A percentile compares a stretch with the other conserved stretches of the same genome.
Evolutionary conservation across 1,140 invertebrate species (phyloP).

Genomic region (Helicorthomorpha holstii): DNA sequence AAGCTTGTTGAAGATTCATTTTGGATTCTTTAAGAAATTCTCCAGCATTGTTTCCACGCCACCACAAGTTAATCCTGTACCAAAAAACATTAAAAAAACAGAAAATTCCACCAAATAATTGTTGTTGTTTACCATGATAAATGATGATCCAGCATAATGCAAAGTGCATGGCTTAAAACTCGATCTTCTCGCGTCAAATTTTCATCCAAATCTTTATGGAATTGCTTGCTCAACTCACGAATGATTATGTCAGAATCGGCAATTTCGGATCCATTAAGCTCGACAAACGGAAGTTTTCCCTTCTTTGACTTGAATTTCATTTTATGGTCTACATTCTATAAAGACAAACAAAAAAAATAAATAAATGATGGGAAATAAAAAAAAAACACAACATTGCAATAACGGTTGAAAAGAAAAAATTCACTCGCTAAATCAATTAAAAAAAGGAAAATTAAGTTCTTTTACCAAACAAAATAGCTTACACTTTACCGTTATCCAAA

Average conservation of each 20-base stretch:
- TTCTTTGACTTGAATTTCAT: constrained; percentile 84
- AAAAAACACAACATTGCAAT: too few species aligned
- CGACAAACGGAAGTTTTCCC: constrained; percentile 77
- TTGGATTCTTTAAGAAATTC: constrained; percentile 48
- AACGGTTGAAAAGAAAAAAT: too few species aligned
- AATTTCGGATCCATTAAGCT: constrained; percentile 83
- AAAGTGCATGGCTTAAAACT: constrained; percentile 75
- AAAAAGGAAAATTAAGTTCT: too few species aligned
- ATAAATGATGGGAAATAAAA: too few species aligned
- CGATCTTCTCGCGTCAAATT: constrained; percentile 62
- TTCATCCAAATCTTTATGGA: constrained; percentile 63
- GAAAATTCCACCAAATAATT: background rate
- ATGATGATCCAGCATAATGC: constrained; percentile 88
- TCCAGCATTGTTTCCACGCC: constrained; percentile 17
- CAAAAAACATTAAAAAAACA: background rate
- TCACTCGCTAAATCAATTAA: too few species aligned
- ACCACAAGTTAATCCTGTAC: constrained; percentile 16
- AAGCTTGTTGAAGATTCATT: constrained; percentile 68
- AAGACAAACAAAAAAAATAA: constrained; percentile 16
- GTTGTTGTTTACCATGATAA: constrained; percentile 46
- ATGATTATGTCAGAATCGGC: constrained; percentile 78
- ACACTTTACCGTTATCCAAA: too few species aligned
- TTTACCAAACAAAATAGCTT: too few species aligned
- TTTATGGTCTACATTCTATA: constrained; percentile 86
- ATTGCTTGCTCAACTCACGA: constrained; percentile 61